Percentiles rank a stretch among this genome's conserved stretches.
phyloP scores from a whole-genome alignment of 2,113 vertebrate species.

The Daubentonia madagascariensis region DNA sequence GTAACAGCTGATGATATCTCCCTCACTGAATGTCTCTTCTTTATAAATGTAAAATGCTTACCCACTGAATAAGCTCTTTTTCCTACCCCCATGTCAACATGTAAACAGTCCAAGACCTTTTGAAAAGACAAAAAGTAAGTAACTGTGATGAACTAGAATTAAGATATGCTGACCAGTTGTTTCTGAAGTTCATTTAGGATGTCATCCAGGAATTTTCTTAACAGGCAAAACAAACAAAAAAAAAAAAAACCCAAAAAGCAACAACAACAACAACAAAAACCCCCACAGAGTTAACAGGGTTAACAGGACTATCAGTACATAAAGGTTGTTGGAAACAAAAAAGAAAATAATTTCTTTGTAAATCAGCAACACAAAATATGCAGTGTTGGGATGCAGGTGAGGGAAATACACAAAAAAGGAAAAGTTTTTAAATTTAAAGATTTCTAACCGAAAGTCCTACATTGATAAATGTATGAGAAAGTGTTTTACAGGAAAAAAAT shows the following conservation, averaged over 20 bases:
- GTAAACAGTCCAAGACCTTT: background rate
- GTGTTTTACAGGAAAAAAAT: background rate
- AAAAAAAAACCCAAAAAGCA: background rate
- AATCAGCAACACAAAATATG: background rate
- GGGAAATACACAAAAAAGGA: background rate
- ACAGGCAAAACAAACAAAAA: background rate
- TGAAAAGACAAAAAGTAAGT: background rate
- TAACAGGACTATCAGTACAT: background rate
- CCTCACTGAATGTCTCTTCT: background rate
- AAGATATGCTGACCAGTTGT: background rate
- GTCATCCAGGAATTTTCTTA: constrained; percentile 4
- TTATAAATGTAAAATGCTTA: background rate
- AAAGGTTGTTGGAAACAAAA: background rate
- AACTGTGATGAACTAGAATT: background rate
- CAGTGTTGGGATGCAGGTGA: background rate
- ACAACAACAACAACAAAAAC: background rate
- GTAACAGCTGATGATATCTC: background rate
- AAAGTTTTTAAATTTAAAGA: constrained; percentile 2
- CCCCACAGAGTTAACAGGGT: background rate
- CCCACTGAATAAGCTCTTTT: background rate
- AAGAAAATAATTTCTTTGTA: background rate
- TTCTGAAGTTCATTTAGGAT: constrained; percentile 1
- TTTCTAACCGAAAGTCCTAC: background rate
- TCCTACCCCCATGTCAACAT: background rate
- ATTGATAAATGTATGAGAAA: background rate